Conservation (phyloP, 2,888 invertebrate genomes). For the Neria commutata region DNA sequence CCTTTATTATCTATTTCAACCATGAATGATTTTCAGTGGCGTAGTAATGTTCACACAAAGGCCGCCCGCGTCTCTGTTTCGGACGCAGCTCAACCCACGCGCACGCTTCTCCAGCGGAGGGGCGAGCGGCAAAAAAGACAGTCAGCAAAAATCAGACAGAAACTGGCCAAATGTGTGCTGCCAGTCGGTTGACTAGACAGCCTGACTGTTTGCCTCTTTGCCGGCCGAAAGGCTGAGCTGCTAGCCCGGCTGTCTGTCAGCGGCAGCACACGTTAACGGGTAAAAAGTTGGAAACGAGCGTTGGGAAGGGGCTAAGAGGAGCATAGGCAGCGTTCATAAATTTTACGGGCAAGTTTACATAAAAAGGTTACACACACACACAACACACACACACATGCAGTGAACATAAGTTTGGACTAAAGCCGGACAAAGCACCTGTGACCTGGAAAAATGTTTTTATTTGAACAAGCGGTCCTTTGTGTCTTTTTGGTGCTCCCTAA, state of each 20-base stretch:
- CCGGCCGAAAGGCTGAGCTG: slow-evolving; percentile 11
- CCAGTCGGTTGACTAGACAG: not conserved
- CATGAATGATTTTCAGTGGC: slow-evolving; percentile 49
- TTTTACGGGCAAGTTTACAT: slow-evolving; percentile 21
- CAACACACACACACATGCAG: slow-evolving; percentile 1
- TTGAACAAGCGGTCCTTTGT: no score
- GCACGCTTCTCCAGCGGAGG: not conserved
- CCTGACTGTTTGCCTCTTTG: not conserved
- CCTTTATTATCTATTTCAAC: slow-evolving; percentile 48
- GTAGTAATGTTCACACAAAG: slow-evolving; percentile 12
- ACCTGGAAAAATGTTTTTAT: slow-evolving; percentile 28
- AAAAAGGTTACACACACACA: slow-evolving; percentile 8
- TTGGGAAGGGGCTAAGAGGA: not conserved
- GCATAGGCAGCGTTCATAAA: slow-evolving; percentile 27
- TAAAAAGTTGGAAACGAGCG: not conserved
- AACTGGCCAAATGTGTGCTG: not conserved
- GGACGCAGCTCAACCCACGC: slow-evolving; percentile 2
- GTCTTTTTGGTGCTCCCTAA: not conserved
- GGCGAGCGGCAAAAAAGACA: not conserved
- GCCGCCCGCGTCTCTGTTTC: slow-evolving; percentile 8
- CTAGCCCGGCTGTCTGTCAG: slow-evolving; percentile 18
- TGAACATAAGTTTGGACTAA: slow-evolving; percentile 23
- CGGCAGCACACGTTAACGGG: slow-evolving; percentile 13
- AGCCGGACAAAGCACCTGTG: slow-evolving; percentile 28
- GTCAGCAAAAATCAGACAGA: not conserved